Conservation (phyloP, 1,140 invertebrate species). For the Lordiphosa stackelbergi region DNA sequence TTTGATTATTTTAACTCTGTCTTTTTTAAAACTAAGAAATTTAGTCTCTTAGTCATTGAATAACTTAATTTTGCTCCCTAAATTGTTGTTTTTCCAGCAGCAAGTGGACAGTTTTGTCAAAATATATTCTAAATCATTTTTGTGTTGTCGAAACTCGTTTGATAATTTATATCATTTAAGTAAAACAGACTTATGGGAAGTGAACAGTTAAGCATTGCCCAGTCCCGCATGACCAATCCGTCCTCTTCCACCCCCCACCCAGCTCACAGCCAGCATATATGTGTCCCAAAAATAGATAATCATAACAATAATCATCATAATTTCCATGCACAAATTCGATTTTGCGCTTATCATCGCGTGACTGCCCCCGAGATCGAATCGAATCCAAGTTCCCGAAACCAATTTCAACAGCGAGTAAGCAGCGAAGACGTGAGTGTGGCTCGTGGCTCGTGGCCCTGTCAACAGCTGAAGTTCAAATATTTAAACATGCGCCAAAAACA, state of each 20-base stretch:
- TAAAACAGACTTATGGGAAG: too few species aligned
- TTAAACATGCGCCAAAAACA: constrained; percentile 40
- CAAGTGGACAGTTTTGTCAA: too few species aligned
- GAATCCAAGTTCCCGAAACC: constrained; percentile 3
- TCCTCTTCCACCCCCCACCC: constrained; percentile 1
- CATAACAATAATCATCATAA: constrained; percentile 37
- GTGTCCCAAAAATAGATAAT: constrained; percentile 39
- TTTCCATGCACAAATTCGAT: constrained; percentile 67
- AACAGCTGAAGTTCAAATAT: constrained; percentile 31
- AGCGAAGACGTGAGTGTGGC: background rate
- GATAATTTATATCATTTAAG: too few species aligned
- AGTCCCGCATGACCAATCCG: constrained; percentile 19
- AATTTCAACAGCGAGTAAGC: background rate
- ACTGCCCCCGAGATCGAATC: constrained; percentile 18
- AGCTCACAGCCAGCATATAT: constrained; percentile 42
- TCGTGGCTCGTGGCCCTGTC: background rate
- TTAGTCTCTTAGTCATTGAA: too few species aligned
- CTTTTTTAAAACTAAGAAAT: too few species aligned
- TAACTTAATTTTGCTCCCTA: too few species aligned
- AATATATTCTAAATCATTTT: too few species aligned
- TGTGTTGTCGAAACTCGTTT: too few species aligned
- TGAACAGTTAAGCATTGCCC: too few species aligned
- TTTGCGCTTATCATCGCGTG: constrained; percentile 70
- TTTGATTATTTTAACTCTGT: too few species aligned
- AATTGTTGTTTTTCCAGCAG: too few species aligned